phyloP scores from a whole-genome alignment of 2,113 vertebrate species.

The Poeciliopsis retropinna region DNA sequence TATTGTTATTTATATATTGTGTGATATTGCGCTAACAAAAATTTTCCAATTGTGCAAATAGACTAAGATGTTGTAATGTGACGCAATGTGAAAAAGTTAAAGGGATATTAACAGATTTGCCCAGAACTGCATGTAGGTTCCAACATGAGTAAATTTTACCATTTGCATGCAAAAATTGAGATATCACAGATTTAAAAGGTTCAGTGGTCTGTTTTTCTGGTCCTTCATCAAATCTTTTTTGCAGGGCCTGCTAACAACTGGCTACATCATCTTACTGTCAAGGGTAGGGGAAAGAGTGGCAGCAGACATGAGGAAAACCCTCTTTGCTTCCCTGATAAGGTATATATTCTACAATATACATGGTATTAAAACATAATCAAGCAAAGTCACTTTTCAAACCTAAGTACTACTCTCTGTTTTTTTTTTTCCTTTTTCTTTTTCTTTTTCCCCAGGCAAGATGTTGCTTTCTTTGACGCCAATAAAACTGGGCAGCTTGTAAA shows the following conservation, averaged over 20 bases:
- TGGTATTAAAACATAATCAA: background rate
- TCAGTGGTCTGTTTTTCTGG: conserved; percentile 5
- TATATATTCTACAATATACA: conserved; percentile 47
- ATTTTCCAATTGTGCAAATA: too few relatives aligned
- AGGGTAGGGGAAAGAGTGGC: conserved; percentile 89
- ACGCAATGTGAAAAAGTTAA: background rate
- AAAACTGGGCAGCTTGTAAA: conserved; percentile 92
- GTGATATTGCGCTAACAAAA: too few relatives aligned
- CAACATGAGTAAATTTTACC: background rate
- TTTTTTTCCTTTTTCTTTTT: conserved; percentile 41
- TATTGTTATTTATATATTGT: too few relatives aligned
- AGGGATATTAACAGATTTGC: background rate
- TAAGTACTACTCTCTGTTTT: background rate
- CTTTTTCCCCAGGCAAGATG: conserved; percentile 85
- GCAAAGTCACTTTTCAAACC: background rate
- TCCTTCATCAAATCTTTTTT: conserved; percentile 17
- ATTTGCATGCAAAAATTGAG: background rate
- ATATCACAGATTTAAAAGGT: conserved; percentile 15
- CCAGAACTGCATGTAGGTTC: background rate
- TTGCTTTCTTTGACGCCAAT: conserved; percentile 91
- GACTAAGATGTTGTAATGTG: background rate
- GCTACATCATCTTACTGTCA: conserved; percentile 91
- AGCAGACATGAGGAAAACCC: conserved; percentile 87
- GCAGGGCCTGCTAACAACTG: conserved; percentile 90
- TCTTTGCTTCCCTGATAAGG: conserved; percentile 89